Evolutionary conservation across 2,113 vertebrate species (phyloP).

Genomic region (Chloropsis cyanopogon): DNA sequence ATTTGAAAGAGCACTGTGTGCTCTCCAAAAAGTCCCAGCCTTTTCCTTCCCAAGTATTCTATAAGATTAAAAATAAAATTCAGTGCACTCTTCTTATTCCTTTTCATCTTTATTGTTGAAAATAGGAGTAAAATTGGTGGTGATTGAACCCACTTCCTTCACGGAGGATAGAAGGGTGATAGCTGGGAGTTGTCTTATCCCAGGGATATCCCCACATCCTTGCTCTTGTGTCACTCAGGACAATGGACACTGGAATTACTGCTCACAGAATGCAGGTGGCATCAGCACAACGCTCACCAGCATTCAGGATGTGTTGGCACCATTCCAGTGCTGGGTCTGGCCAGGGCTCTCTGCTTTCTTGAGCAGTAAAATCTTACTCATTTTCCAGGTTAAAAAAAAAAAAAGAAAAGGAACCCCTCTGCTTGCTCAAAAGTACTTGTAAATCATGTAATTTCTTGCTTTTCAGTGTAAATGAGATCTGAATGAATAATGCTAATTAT

Average conservation of each 20-base stretch:
- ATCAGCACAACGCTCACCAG: rapidly evolving
- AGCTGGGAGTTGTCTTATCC: background rate
- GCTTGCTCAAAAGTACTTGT: background rate
- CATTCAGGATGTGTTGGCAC: background rate
- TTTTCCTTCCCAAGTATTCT: background rate
- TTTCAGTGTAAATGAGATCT: slow-evolving; percentile 28
- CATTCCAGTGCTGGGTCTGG: background rate
- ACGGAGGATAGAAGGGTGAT: rapidly evolving
- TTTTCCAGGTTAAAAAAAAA: background rate
- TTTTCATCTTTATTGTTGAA: background rate
- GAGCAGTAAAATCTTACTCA: background rate
- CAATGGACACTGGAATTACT: background rate
- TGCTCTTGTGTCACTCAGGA: background rate
- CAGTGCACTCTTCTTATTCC: background rate
- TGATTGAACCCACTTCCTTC: background rate
- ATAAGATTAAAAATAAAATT: background rate
- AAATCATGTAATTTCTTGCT: background rate
- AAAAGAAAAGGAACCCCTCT: background rate
- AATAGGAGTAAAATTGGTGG: background rate
- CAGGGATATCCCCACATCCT: background rate
- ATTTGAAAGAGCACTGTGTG: background rate
- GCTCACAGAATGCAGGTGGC: background rate
- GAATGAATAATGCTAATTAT: slow-evolving; percentile 43
- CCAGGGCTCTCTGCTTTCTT: rapidly evolving
- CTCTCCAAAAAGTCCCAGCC: background rate